These are phyloP conservation scores for Grammomys dolichurus DNA, from an alignment of 2,113 vertebrate genomes.

Conservation along the genomic window DNA sequence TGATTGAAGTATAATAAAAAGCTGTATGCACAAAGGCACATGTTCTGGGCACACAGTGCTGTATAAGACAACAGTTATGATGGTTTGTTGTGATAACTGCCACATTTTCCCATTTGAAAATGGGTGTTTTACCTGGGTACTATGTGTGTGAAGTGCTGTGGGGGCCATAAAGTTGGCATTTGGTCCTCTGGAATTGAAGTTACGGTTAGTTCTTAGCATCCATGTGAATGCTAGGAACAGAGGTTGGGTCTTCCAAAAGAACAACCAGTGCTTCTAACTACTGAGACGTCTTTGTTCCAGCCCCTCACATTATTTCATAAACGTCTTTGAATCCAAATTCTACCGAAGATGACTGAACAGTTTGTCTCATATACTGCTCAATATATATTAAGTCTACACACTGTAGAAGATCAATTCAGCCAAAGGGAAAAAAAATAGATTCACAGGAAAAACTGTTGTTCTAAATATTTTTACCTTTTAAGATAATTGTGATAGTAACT, in stretches of 20 bases:
- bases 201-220: neutral
- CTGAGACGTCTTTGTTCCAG: neutral
- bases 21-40: neutral
- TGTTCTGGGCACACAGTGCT: neutral
- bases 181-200: neutral
- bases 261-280: neutral
- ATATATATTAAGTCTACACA: conserved; percentile 24
- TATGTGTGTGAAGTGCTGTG: neutral
- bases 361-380: neutral
- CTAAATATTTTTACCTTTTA: conserved; percentile 1
- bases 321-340: neutral
- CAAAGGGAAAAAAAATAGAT: conserved; percentile 4
- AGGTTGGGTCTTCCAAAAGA: neutral
- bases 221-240: neutral
- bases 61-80: neutral
- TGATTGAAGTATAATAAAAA: neutral
- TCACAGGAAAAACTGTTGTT: neutral
- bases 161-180: neutral
- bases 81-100: neutral
- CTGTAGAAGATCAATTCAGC: neutral
- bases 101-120: neutral
- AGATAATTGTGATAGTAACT: conserved; percentile 14
- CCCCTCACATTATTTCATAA: neutral
- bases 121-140: neutral
- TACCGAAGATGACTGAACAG: neutral